Evolutionary conservation across 2,888 invertebrate genomes (phyloP).

Genomic region (Iphiclides podalirius): DNA sequence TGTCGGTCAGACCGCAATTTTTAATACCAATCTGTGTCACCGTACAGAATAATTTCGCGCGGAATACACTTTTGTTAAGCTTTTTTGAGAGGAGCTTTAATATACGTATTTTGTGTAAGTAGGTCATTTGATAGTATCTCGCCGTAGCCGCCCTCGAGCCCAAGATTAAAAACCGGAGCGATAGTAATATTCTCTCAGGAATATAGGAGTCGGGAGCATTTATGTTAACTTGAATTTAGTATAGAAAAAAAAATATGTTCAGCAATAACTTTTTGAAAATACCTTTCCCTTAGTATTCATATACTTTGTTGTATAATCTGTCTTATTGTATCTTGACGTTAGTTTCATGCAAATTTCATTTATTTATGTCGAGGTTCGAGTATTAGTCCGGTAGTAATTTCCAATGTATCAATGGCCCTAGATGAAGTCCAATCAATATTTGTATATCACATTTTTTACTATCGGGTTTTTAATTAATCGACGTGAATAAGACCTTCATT

Average conservation of each 20-base stretch:
- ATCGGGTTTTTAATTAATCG: no score
- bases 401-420: not conserved
- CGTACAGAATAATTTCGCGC: not conserved
- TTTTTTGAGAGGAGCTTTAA: not conserved
- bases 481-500: no score
- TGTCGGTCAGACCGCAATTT: not conserved
- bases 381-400: not conserved
- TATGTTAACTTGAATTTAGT: not conserved
- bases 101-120: conserved; percentile 8
- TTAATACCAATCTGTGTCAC: not conserved
- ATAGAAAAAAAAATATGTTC: not conserved
- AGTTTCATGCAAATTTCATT: no score
- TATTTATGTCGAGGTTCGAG: not conserved
- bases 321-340: no score
- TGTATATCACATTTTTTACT: no score
- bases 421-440: not conserved
- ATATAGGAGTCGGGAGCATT: not conserved
- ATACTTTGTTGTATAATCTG: no score
- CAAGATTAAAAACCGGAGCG: conserved; percentile 15
- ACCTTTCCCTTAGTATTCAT: no score
- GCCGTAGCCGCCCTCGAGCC: conserved; percentile 1
- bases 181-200: conserved; percentile 7
- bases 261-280: not conserved
- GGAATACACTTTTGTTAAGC: not conserved
- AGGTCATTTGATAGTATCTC: conserved; percentile 12